A percentile compares a stretch with the other conserved stretches of the same genome.
Evolutionary conservation across 2,113 vertebrate species (phyloP).

Genomic region (Pithys albifrons): DNA sequence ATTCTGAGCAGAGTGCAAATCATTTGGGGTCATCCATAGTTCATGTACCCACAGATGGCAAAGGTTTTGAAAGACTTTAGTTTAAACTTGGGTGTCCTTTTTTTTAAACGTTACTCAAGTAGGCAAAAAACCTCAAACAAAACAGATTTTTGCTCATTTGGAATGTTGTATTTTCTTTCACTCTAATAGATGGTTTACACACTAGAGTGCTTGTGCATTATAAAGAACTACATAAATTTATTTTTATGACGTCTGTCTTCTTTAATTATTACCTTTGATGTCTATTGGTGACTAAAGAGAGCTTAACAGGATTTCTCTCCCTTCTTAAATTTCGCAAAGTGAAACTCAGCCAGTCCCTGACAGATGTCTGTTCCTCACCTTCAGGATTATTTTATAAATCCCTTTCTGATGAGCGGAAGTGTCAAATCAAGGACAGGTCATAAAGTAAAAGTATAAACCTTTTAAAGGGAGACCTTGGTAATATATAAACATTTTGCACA

Average conservation of each 20-base stretch:
- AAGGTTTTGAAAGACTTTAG: slow-evolving; percentile 85
- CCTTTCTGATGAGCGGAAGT: slow-evolving; percentile 86
- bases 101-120: slow-evolving; percentile 58
- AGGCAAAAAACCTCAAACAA: slow-evolving; percentile 72
- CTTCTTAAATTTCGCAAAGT: slow-evolving; percentile 84
- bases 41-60: slow-evolving; percentile 94
- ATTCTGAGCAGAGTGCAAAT: slow-evolving; percentile 89
- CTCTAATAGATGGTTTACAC: slow-evolving; percentile 78
- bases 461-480: slow-evolving; percentile 84
- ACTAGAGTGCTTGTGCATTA: slow-evolving; percentile 76
- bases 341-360: slow-evolving; percentile 82
- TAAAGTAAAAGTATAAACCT: slow-evolving; percentile 88
- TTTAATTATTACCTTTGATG: slow-evolving; percentile 91
- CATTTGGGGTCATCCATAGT: slow-evolving; percentile 91
- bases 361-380: slow-evolving; percentile 85
- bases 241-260: slow-evolving; percentile 86
- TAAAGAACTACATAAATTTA: slow-evolving; percentile 84
- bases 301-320: slow-evolving; percentile 86
- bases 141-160: slow-evolving; percentile 60
- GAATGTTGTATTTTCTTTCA: slow-evolving; percentile 76
- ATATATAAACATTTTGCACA: slow-evolving; percentile 85
- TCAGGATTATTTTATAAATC: slow-evolving; percentile 89
- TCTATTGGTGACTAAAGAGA: slow-evolving; percentile 88
- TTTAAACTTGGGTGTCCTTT: slow-evolving; percentile 80
- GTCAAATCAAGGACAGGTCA: slow-evolving; percentile 87